These are phyloP conservation scores for Bellardia pandia DNA, from an alignment of 2,888 invertebrate genomes.

Conservation along the genomic window DNA sequence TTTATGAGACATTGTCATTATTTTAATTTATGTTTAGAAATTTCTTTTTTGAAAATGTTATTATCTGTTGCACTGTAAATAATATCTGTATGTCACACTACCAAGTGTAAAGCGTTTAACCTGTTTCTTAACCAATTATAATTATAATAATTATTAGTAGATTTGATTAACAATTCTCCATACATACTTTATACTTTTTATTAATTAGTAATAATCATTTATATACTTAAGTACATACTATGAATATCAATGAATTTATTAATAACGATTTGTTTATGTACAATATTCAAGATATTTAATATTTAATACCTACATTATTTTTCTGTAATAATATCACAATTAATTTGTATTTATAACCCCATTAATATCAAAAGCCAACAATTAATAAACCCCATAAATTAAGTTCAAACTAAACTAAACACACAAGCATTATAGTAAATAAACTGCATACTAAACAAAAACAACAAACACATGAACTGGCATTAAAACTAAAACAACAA, in stretches of 20 bases:
- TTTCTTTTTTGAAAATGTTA: too few species aligned
- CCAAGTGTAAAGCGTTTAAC: not conserved
- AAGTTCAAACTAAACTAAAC: conserved; percentile 44
- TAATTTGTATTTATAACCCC: conserved; percentile 64
- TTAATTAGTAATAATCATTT: conserved; percentile 9
- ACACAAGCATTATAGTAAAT: conserved; percentile 24
- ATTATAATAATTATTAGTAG: too few species aligned
- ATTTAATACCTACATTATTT: not conserved
- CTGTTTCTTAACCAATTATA: not conserved
- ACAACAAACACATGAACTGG: conserved; percentile 33
- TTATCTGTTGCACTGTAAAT: too few species aligned
- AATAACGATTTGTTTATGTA: not conserved
- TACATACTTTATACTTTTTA: not conserved
- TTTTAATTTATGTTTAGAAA: too few species aligned
- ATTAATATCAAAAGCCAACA: conserved; percentile 61
- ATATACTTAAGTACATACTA: not conserved
- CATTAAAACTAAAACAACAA: conserved; percentile 29
- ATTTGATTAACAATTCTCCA: not conserved
- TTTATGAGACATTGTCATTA: too few species aligned
- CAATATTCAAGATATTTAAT: not conserved
- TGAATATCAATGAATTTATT: conserved; percentile 3
- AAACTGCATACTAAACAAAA: conserved; percentile 6
- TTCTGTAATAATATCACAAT: conserved; percentile 54
- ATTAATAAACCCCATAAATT: conserved; percentile 68
- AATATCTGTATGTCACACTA: too few species aligned